Evolutionary conservation across 2,888 invertebrate genomes (phyloP).

Genomic region (Rhagium mordax): DNA sequence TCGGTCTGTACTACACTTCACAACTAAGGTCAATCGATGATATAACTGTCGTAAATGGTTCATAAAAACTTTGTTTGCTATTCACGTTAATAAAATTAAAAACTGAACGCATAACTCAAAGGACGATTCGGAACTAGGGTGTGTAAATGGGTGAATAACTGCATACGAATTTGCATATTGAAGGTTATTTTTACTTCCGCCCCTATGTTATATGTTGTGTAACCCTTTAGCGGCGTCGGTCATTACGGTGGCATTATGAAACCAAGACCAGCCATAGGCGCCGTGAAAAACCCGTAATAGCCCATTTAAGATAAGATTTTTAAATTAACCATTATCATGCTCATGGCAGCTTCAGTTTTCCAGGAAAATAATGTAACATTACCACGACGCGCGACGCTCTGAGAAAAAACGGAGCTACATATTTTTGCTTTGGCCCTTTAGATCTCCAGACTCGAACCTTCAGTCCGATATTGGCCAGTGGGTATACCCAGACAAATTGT

Average conservation of each 20-base stretch:
- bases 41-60: conserved; percentile 62
- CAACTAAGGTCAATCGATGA: conserved; percentile 50
- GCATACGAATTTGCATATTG: conserved; percentile 68
- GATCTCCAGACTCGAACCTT: too few relatives aligned
- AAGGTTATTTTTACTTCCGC: conserved; percentile 69
- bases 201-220: conserved; percentile 68
- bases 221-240: conserved; percentile 64
- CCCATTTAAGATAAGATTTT: background rate
- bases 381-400: too few relatives aligned
- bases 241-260: conserved; percentile 62
- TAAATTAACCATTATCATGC: too few relatives aligned
- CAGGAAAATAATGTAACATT: too few relatives aligned
- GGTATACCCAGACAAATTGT: too few relatives aligned
- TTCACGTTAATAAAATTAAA: conserved; percentile 61
- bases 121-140: conserved; percentile 55
- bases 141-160: conserved; percentile 69
- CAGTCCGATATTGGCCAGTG: too few relatives aligned
- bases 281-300: background rate
- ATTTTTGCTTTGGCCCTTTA: too few relatives aligned
- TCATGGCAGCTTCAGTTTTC: too few relatives aligned
- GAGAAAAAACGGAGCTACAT: too few relatives aligned
- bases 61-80: conserved; percentile 57
- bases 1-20: conserved; percentile 52
- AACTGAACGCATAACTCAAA: conserved; percentile 56
- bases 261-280: conserved; percentile 38